Percentiles rank a stretch among this genome's conserved stretches.
Conservation (phyloP, 1,140 invertebrate species). For the Acromyrmex echinatior region DNA sequence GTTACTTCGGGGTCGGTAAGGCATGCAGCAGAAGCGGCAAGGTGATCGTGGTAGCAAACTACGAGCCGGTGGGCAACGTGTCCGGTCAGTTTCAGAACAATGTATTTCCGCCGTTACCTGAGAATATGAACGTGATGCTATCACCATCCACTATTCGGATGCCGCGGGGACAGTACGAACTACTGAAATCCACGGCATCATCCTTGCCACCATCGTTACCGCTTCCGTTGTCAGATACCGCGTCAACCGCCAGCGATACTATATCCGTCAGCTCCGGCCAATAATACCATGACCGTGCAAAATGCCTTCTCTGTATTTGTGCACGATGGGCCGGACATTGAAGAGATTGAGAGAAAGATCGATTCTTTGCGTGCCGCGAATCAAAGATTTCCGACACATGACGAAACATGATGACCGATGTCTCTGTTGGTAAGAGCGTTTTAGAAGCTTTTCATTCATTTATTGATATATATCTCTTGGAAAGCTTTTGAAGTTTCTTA, state of each 20-base stretch:
- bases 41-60: conserved; percentile 93
- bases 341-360: conserved; percentile 5
- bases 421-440: background rate
- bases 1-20: conserved; percentile 94
- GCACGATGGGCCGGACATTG: conserved; percentile 74
- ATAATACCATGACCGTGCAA: conserved; percentile 81
- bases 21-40: conserved; percentile 92
- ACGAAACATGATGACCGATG: conserved; percentile 46
- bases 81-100: conserved; percentile 92
- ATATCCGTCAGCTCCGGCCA: conserved; percentile 78
- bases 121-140: conserved; percentile 84
- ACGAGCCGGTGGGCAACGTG: conserved; percentile 92
- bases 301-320: conserved; percentile 83
- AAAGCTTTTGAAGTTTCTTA: background rate
- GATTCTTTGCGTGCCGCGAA: background rate
- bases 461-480: background rate
- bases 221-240: conserved; percentile 72
- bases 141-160: conserved; percentile 80
- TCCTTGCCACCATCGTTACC: conserved; percentile 33
- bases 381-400: conserved; percentile 25
- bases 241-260: conserved; percentile 80
- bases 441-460: background rate
- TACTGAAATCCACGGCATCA: conserved; percentile 38
- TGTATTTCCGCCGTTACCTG: conserved; percentile 90
- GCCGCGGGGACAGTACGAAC: conserved; percentile 69